A percentile compares a stretch with the other conserved stretches of the same genome.
These are phyloP conservation scores for Calyptomena viridis DNA, from an alignment of 2,113 vertebrate genomes.

Conservation along the genomic window DNA sequence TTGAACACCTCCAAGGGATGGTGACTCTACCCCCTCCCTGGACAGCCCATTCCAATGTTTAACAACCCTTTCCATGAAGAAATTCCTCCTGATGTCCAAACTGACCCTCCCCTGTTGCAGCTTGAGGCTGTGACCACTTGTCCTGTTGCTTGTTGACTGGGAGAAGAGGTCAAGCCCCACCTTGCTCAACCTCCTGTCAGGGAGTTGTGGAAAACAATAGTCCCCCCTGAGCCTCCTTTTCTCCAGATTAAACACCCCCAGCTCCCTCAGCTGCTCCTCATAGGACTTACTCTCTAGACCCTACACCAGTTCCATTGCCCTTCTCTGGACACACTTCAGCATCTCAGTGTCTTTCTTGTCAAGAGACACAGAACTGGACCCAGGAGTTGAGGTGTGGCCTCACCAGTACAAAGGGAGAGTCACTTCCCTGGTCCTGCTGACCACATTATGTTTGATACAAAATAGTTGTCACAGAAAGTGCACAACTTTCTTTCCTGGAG, in stretches of 20 bases:
- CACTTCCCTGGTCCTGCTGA: neutral
- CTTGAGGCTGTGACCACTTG: neutral
- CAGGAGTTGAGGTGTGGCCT: neutral
- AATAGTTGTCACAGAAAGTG: neutral
- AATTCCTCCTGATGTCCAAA: neutral
- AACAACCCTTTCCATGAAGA: neutral
- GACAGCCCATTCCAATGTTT: neutral
- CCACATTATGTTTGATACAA: neutral
- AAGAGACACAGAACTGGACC: neutral
- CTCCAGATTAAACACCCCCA: neutral
- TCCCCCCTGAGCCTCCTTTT: neutral
- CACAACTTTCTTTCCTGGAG: neutral
- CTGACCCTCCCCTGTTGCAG: neutral
- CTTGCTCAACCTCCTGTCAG: neutral
- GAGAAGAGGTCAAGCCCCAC: neutral
- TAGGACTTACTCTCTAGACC: neutral
- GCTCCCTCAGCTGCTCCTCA: neutral
- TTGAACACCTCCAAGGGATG: neutral
- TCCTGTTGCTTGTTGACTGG: neutral
- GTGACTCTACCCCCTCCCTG: neutral
- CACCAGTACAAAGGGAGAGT: neutral
- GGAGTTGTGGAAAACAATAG: neutral
- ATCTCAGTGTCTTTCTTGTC: neutral
- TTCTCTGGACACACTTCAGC: neutral
- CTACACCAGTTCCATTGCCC: neutral